Conservation (phyloP, 1,140 invertebrate genomes). For the Drosophila lacteicornis region DNA sequence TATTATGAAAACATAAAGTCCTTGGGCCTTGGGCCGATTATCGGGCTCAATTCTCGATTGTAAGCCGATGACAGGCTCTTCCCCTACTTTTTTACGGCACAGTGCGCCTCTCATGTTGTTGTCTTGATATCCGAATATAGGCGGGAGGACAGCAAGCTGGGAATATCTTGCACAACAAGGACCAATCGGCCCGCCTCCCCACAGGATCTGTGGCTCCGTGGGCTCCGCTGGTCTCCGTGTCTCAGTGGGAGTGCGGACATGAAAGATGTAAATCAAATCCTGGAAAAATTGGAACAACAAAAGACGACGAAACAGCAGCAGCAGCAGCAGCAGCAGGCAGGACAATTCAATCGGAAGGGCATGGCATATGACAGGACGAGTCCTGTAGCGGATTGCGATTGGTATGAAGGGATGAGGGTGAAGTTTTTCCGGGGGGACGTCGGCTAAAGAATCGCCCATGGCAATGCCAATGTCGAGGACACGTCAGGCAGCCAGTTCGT, state of each 20-base stretch:
- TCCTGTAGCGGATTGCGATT: constrained; percentile 24
- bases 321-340: constrained; percentile 7
- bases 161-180: constrained; percentile 45
- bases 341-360: constrained; percentile 44
- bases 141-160: background rate
- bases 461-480: constrained; percentile 46
- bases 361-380: constrained; percentile 45
- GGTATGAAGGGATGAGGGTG: background rate
- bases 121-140: constrained; percentile 17
- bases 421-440: constrained; percentile 1
- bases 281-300: constrained; percentile 47
- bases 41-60: constrained; percentile 26
- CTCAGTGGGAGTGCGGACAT: constrained; percentile 38
- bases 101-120: constrained; percentile 11
- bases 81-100: constrained; percentile 19
- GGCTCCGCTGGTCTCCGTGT: constrained; percentile 1
- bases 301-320: constrained; percentile 7
- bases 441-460: constrained; percentile 5
- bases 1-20: constrained; percentile 2
- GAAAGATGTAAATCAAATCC: constrained; percentile 51
- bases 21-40: constrained; percentile 21
- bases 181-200: constrained; percentile 20
- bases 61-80: constrained; percentile 29
- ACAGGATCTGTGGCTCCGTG: constrained; percentile 11
- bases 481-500: constrained; percentile 33